A percentile compares a stretch with the other conserved stretches of the same genome.
These are phyloP conservation scores for Volucella bombylans DNA, from an alignment of 2,888 invertebrate species.

Conservation along the genomic window DNA sequence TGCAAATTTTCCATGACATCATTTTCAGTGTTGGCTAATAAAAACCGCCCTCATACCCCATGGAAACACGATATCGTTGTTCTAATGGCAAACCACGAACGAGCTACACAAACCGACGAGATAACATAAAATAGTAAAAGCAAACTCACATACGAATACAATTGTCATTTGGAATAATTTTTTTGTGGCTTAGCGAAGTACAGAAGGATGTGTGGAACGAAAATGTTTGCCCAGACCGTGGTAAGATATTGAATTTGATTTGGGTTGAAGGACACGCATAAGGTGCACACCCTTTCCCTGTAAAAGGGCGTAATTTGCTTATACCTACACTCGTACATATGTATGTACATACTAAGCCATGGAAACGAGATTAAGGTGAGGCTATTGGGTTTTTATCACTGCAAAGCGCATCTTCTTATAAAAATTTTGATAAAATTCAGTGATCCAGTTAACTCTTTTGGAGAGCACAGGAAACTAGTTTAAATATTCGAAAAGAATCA, in stretches of 20 bases:
- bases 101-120: constrained; percentile 2
- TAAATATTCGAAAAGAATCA: too few species aligned
- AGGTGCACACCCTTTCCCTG: constrained; percentile 62
- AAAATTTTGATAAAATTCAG: neutral
- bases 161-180: constrained; percentile 48
- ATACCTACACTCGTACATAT: too few species aligned
- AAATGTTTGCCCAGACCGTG: constrained; percentile 21
- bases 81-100: constrained; percentile 25
- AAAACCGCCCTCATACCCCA: constrained; percentile 44
- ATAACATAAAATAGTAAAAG: constrained; percentile 17
- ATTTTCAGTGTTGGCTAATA: constrained; percentile 67
- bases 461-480: too few species aligned
- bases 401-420: too few species aligned
- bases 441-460: too few species aligned
- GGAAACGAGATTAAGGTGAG: constrained; percentile 13
- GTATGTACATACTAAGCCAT: constrained; percentile 3
- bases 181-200: constrained; percentile 13
- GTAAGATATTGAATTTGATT: constrained; percentile 53
- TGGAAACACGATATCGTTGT: constrained; percentile 55
- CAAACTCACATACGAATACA: constrained; percentile 24
- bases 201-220: constrained; percentile 10
- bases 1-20: constrained; percentile 65
- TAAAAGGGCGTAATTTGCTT: constrained; percentile 43
- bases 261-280: constrained; percentile 38
- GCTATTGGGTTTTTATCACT: neutral